Percentiles rank a stretch among this genome's conserved stretches.
phyloP scores from a whole-genome alignment of 2,113 vertebrate genomes.

The Anas platyrhynchos region DNA sequence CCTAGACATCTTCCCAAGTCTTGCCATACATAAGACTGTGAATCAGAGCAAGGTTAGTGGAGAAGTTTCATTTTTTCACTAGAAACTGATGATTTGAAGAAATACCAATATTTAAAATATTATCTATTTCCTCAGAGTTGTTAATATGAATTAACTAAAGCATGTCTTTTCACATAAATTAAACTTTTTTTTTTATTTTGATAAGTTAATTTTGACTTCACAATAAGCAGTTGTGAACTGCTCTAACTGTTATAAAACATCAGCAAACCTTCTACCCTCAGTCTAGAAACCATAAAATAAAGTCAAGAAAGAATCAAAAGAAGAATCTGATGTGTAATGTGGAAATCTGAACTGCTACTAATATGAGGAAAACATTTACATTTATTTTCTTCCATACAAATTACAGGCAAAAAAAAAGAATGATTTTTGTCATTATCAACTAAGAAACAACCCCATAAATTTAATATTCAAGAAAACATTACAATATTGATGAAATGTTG shows the following conservation, averaged over 20 bases:
- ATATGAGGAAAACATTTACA: neutral
- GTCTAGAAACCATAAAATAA: neutral
- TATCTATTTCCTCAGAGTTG: neutral
- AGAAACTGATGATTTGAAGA: neutral
- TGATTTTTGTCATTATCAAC: neutral
- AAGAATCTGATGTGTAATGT: neutral
- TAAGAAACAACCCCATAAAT: neutral
- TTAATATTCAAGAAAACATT: neutral
- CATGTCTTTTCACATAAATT: neutral
- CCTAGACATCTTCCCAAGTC: neutral
- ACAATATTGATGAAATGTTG: neutral
- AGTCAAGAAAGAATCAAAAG: neutral
- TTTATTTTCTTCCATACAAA: neutral
- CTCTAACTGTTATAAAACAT: neutral
- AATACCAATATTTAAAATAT: neutral
- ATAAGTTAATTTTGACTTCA: neutral
- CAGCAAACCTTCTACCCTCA: neutral
- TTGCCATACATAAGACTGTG: neutral
- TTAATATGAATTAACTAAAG: neutral
- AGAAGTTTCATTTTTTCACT: neutral
- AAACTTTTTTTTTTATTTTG: neutral
- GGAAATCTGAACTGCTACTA: neutral
- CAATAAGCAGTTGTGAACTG: neutral
- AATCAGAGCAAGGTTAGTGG: neutral
- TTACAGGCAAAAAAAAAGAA: neutral